A percentile compares a stretch with the other conserved stretches of the same genome.
These are phyloP conservation scores for Trachelus stipa DNA, from an alignment of 2,888 invertebrate genomes.

Conservation along the genomic window DNA sequence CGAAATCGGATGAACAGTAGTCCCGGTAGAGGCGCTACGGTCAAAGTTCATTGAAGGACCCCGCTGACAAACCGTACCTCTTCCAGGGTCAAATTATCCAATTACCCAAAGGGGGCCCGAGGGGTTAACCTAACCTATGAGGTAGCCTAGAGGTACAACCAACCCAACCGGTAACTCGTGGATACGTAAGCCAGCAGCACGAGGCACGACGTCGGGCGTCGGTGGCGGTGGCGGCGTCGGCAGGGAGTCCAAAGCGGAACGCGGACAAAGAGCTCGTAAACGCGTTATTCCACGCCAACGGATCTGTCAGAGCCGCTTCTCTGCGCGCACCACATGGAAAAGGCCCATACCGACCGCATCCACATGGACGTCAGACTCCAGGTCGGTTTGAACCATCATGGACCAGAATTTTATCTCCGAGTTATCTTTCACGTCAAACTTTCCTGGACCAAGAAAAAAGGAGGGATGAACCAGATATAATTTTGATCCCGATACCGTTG, in stretches of 20 bases:
- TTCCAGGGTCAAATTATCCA: slow-evolving; percentile 60
- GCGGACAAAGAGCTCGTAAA: slow-evolving; percentile 56
- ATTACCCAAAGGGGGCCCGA: slow-evolving; percentile 47
- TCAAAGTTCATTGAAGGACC: not conserved
- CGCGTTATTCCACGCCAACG: slow-evolving; percentile 63
- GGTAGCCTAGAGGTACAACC: too few relatives aligned
- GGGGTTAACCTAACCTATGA: too few relatives aligned
- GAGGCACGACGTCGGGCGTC: not conserved
- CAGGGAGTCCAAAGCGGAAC: slow-evolving; percentile 15
- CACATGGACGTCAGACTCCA: slow-evolving; percentile 33
- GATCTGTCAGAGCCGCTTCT: slow-evolving; percentile 65
- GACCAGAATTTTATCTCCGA: slow-evolving; percentile 20
- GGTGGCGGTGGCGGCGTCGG: not conserved
- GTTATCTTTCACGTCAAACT: slow-evolving; percentile 20
- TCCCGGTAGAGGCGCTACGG: not conserved
- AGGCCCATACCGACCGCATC: slow-evolving; percentile 37
- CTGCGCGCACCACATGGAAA: slow-evolving; percentile 49
- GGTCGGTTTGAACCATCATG: slow-evolving; percentile 30
- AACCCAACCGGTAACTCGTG: not conserved
- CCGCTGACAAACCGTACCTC: not conserved
- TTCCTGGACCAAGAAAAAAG: not conserved
- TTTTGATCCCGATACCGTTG: too few relatives aligned
- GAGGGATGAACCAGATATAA: too few relatives aligned
- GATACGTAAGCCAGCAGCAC: slow-evolving; percentile 5
- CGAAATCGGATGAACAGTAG: too few relatives aligned